phyloP scores from a whole-genome alignment of 2,113 vertebrate species.

The Dermatemys mawii region DNA sequence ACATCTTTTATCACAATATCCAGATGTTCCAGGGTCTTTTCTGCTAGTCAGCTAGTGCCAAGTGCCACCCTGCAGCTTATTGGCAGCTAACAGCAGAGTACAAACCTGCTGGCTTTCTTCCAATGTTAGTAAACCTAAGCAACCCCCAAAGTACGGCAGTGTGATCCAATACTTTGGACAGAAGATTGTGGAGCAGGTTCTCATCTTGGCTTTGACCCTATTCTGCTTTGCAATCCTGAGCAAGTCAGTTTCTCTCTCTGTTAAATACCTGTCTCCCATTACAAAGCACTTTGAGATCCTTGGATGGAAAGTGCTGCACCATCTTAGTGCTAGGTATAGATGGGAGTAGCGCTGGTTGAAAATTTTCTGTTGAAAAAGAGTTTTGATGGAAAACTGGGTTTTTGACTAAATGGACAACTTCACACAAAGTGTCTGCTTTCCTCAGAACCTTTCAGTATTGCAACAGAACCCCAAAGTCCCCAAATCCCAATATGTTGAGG shows the following conservation, averaged over 20 bases:
- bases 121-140: neutral
- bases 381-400: neutral
- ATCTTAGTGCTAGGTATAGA: neutral
- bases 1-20: neutral
- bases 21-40: neutral
- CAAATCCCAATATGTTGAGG: neutral
- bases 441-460: neutral
- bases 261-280: neutral
- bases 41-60: neutral
- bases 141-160: neutral
- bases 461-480: neutral
- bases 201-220: neutral
- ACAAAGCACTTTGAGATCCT: neutral
- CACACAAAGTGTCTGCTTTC: neutral
- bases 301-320: neutral
- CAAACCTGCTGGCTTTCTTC: neutral
- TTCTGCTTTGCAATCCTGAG: neutral
- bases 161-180: neutral
- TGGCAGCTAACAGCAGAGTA: neutral
- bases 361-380: neutral
- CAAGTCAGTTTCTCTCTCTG: neutral
- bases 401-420: neutral
- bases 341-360: neutral
- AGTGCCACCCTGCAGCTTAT: neutral
- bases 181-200: rapidly evolving